Evolutionary conservation across 2,113 vertebrate species (phyloP).

Genomic region (Clarias macrocephalus): DNA sequence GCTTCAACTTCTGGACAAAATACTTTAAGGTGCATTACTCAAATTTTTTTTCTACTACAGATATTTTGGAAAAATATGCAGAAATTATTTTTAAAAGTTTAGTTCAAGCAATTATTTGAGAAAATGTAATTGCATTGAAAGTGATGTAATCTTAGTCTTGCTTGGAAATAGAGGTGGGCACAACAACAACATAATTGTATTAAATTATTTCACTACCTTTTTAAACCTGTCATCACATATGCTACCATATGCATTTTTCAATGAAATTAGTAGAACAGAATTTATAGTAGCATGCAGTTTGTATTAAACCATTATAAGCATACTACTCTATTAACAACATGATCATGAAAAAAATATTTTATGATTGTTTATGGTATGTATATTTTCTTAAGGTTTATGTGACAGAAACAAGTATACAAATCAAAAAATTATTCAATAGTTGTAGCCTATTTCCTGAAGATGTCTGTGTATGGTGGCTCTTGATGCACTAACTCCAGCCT

Average conservation of each 20-base stretch:
- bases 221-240: not conserved
- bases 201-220: too few relatives aligned
- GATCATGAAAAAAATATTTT: not conserved
- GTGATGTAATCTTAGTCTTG: not conserved
- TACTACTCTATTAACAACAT: not conserved
- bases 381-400: not conserved
- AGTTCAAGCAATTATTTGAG: not conserved
- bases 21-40: too few relatives aligned
- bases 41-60: not conserved
- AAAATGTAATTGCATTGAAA: not conserved
- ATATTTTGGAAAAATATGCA: not conserved
- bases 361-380: not conserved
- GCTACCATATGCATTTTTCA: not conserved
- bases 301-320: not conserved
- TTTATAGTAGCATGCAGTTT: too few relatives aligned
- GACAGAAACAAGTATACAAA: not conserved
- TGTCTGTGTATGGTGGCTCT: too few relatives aligned
- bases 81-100: not conserved
- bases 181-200: too few relatives aligned
- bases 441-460: too few relatives aligned
- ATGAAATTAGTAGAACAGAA: not conserved
- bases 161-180: not conserved
- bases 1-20: too few relatives aligned
- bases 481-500: too few relatives aligned
- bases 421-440: too few relatives aligned